Evolutionary conservation across 2,113 vertebrate genomes (phyloP).

Genomic region (Mesembrinibis cayennensis): DNA sequence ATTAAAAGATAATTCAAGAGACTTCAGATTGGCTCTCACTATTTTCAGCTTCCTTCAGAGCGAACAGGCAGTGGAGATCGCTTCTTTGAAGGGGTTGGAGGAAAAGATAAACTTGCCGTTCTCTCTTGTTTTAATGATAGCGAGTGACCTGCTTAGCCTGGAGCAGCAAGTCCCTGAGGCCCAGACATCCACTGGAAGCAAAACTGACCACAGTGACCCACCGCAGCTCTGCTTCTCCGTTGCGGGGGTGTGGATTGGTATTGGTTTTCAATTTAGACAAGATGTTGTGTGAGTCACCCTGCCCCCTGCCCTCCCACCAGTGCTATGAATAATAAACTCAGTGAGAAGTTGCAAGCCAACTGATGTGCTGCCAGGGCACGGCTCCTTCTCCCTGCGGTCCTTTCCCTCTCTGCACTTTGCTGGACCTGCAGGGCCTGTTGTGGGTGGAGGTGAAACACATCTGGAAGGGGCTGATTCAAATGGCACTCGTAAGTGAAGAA

Average conservation of each 20-base stretch:
- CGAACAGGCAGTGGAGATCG: not conserved
- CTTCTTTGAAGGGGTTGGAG: not conserved
- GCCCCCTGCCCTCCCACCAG: conserved; percentile 55
- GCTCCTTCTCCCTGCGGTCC: conserved; percentile 39
- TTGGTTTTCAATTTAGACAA: conserved; percentile 67
- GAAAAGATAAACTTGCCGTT: not conserved
- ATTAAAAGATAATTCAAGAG: not conserved
- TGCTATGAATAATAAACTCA: conserved; percentile 71
- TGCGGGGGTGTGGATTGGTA: conserved; percentile 44
- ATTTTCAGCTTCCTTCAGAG: not conserved
- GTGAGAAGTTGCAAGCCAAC: conserved; percentile 36
- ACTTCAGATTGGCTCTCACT: not conserved
- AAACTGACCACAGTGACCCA: conserved; percentile 42
- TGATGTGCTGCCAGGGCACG: conserved; percentile 66
- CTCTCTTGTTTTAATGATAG: not conserved
- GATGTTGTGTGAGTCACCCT: conserved; percentile 61
- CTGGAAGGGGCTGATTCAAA: conserved; percentile 57
- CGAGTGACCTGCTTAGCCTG: not conserved
- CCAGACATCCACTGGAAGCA: conserved; percentile 23
- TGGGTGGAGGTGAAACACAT: conserved; percentile 60
- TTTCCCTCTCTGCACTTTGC: conserved; percentile 37
- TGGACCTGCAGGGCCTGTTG: conserved; percentile 62
- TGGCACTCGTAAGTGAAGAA: conserved; percentile 45
- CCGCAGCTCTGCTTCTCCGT: conserved; percentile 17
- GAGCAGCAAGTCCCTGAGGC: conserved; percentile 3